Evolutionary conservation across 2,888 invertebrate species (phyloP).

Genomic region (Bhutanitis thaidina): DNA sequence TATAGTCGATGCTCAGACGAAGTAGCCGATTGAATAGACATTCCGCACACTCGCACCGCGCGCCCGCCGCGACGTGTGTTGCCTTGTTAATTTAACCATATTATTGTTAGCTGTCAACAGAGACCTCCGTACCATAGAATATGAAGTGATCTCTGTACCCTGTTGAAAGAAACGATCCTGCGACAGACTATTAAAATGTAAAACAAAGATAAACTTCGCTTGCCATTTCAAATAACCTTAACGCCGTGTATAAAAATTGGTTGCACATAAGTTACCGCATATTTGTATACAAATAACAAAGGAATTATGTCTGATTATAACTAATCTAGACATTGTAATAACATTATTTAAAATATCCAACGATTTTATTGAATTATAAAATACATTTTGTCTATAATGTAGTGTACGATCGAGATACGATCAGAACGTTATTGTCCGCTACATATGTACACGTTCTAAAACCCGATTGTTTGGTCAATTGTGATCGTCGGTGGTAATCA

Average conservation of each 20-base stretch:
- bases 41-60: slow-evolving; percentile 24
- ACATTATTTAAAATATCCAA: too few relatives aligned
- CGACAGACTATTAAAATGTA: slow-evolving; percentile 4
- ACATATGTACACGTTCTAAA: neutral
- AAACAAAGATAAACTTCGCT: neutral
- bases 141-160: too few relatives aligned
- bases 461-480: slow-evolving; percentile 5
- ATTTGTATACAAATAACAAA: too few relatives aligned
- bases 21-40: slow-evolving; percentile 23
- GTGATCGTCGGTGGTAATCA: slow-evolving; percentile 20
- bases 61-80: slow-evolving; percentile 31
- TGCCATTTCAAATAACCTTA: neutral
- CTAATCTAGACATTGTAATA: too few relatives aligned
- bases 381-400: too few relatives aligned
- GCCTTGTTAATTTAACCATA: slow-evolving; percentile 32
- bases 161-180: neutral
- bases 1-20: slow-evolving; percentile 20
- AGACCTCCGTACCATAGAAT: slow-evolving; percentile 18
- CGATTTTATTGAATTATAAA: too few relatives aligned
- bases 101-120: slow-evolving; percentile 28
- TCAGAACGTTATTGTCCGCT: neutral
- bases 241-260: too few relatives aligned
- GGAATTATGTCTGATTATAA: too few relatives aligned
- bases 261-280: too few relatives aligned
- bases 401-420: too few relatives aligned